A percentile compares a stretch with the other conserved stretches of the same genome.
Evolutionary conservation across 2,888 invertebrate genomes (phyloP).

Genomic region (Panorpa germanica): DNA sequence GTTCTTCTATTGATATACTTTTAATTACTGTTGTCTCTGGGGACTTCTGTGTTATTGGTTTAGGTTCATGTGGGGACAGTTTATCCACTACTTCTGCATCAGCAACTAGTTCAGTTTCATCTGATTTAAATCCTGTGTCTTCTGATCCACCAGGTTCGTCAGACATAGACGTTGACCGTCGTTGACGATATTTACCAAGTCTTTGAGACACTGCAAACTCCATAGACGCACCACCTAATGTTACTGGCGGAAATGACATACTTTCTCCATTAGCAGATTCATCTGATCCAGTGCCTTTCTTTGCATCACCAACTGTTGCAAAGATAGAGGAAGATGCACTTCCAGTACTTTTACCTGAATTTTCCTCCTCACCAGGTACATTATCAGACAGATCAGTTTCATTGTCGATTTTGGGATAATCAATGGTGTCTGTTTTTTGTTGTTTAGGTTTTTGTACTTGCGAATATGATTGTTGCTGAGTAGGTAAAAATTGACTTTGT

Average conservation of each 20-base stretch:
- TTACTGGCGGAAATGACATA: too few species aligned
- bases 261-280: slow-evolving; percentile 36
- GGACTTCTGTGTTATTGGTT: slow-evolving; percentile 21
- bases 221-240: slow-evolving; percentile 57
- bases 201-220: slow-evolving; percentile 73
- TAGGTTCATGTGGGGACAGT: slow-evolving; percentile 17
- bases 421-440: too few species aligned
- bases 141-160: slow-evolving; percentile 41
- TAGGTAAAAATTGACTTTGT: too few species aligned
- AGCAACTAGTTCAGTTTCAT: slow-evolving; percentile 12
- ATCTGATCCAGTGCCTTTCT: slow-evolving; percentile 38
- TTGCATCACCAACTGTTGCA: slow-evolving; percentile 56
- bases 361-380: slow-evolving; percentile 35
- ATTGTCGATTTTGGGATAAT: slow-evolving; percentile 31
- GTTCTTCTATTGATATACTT: slow-evolving; percentile 29
- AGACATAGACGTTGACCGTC: slow-evolving; percentile 49
- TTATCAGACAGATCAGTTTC: slow-evolving; percentile 39
- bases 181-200: slow-evolving; percentile 56
- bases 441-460: slow-evolving; percentile 7
- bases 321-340: slow-evolving; percentile 45
- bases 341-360: slow-evolving; percentile 37
- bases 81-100: slow-evolving; percentile 13
- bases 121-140: slow-evolving; percentile 20
- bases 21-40: slow-evolving; percentile 26
- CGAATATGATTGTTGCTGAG: too few species aligned